Evolutionary conservation across 2,888 invertebrate species (phyloP), one percentile per base, ranked within the genome.

Genomic region (Volucella inanis): DNA sequence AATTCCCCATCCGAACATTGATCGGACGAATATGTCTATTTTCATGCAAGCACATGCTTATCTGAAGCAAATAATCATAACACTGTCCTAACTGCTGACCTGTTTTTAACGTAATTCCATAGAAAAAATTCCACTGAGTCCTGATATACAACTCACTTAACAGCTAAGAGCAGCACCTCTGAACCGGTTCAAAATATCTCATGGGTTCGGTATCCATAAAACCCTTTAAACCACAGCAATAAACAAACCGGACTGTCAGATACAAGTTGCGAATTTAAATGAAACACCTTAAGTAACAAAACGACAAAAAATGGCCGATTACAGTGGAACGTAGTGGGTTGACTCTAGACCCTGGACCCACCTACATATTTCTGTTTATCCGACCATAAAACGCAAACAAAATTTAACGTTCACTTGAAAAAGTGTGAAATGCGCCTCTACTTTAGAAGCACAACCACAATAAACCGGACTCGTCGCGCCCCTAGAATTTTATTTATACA

Each of bases 211-310:
- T 3, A 8, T 14, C 49, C 47, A 61, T 38, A 38, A 45, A 76
- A 59, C 43, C 31, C 65, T 38, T 67, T 67, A 57, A 70, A 55
- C 55, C 50, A n/a, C 10, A 45, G 67, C 71, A 57, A 83, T 78
- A 83, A 83, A 78, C 82, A 68, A 74, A 72, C 72, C 41, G 59
- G 62, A 68, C 82, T 72, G 61, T 49, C 55, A 62, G 50, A 50
- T 55, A 78, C 82, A 83, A 83, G 82, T 78, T 83, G 67, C 82
- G 82, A 83, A 78, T 83, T 78, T 83, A 83, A 83, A 83, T 83
- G 72, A 68, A 72, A 72, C 55, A 62, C 72, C 68, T 83, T 47
- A 68, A 50, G 39, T 55, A 67, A 67, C 65, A 50, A 41, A 39
- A 49, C 39, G 6, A 41, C 39, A 15, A 14, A 64, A 49, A 54